Base-by-base conservation (phyloP, 2,797 vertebrate genomes). In the Cheirogaleus major region DNA sequence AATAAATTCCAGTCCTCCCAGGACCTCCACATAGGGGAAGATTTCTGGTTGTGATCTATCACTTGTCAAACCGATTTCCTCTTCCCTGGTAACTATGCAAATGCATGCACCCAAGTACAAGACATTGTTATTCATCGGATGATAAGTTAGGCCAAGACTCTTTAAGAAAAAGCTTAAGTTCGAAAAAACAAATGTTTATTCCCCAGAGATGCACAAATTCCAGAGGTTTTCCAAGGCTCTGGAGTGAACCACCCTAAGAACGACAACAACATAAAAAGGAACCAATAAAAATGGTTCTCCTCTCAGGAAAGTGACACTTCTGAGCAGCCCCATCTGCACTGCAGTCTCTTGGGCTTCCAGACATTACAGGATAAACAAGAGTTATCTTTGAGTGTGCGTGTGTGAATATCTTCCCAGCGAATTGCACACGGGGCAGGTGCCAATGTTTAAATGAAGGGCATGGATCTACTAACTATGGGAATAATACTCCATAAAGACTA, bases 371-470 rank as follows among this genome's bases (percentile, higher is more conserved):
- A 32, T 75, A 95, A 96, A 97, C 67, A 87, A 96, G 69, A 93
- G n/a, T 27, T 8, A 45, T 73, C 50, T 94, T 88, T 73, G 13
- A 23, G 9, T 70, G 9, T 22, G 18, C 20, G 92, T 89, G 92
- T 43, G 8, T 52, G 15, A 78, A 91, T 41, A 69, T 59, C 95
- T 98, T 96, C 97, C 97, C 65, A 82, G 85, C 82, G 20, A 89
- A 94, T 93, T 93, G 14, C 95, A 69, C 2, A 12, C 79, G 89
- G 95, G 94, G 97, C 87, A 75, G 72, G 57, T 75, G 87, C 76
- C 96, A 95, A 97, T 97, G 85, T 97, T 97, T 98, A 67, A 98
- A 97, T 95, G 15, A 89, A 80, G 91, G 91, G 70, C 89, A 96
- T 52, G 35, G 84, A 78, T 91, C 89, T 87, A 96, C 79, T 91